Conservation (phyloP, 1,140 invertebrate species). For the Zaprionus lachaisei region DNA sequence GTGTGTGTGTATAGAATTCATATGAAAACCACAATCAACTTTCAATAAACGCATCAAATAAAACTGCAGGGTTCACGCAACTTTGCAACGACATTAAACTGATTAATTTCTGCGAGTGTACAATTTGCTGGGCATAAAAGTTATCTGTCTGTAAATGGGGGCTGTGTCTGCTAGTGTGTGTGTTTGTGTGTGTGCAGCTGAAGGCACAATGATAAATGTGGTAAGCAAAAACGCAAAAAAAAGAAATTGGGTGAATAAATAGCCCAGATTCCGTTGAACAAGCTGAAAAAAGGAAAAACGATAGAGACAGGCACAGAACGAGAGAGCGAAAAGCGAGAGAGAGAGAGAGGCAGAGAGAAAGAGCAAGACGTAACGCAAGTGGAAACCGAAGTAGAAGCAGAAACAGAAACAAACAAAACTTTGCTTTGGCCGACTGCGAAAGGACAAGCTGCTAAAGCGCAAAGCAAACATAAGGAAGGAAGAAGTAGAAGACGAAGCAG, state of each 20-base stretch:
- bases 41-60: neutral
- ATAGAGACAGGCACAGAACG: slow-evolving; percentile 30
- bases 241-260: slow-evolving; percentile 84
- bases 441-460: slow-evolving; percentile 65
- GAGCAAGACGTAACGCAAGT: slow-evolving; percentile 59
- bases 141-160: slow-evolving; percentile 43
- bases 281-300: slow-evolving; percentile 55
- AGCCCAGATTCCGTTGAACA: slow-evolving; percentile 82
- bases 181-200: slow-evolving; percentile 60
- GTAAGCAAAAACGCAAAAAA: slow-evolving; percentile 57
- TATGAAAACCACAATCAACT: neutral
- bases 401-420: slow-evolving; percentile 69
- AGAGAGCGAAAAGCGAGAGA: slow-evolving; percentile 36
- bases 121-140: slow-evolving; percentile 63
- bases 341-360: slow-evolving; percentile 29
- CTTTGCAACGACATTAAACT: slow-evolving; percentile 31
- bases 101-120: slow-evolving; percentile 69
- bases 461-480: slow-evolving; percentile 37
- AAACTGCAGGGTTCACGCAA: neutral
- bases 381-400: slow-evolving; percentile 68
- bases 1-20: neutral
- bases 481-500: slow-evolving; percentile 41
- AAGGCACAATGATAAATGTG: slow-evolving; percentile 84
- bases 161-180: slow-evolving; percentile 14
- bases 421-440: slow-evolving; percentile 60